Evolutionary conservation across 2,113 vertebrate species (phyloP), one percentile per base, ranked within the genome.

Genomic region (Megaceryle torquata): DNA sequence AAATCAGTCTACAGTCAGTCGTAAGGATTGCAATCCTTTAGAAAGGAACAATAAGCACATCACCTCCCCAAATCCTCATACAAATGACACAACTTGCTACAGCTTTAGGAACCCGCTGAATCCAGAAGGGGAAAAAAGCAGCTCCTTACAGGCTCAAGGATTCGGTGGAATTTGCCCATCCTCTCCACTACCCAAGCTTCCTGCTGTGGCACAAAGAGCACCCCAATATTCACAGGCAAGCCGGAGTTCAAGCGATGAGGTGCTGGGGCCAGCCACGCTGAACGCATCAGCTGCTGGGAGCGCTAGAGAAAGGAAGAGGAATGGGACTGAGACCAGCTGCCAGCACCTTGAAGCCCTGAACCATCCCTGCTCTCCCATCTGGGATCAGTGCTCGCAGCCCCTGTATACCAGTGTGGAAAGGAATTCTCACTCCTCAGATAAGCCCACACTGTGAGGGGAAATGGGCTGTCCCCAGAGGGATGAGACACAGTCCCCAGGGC

Each of bases 131-230:
- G 31, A 77, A 81, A 94, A 91, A 93, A 91, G 57, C 54, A 8
- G 43, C 54, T 94, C 97, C 97, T 97, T 96, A 99, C 99, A 81
- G 99, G 99, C 86, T 99, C 99, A 6, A 99, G 97, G 85, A 99
- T 99, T 44, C 99, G 98, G 86, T 99, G 98, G 93, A 99, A 99
- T 80, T 98, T 98, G 50, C 99, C 99, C 99, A 99, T 99, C 88
- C 99, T 98, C 97, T 99, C 99, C 95, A 99, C 99, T 94, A 99
- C 99, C 99, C 99, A 99, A 77, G 99, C 99, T 86, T 99, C 99
- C 96, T 99, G 99, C 89, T 99, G 99, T 0, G 99, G 99, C 78
- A 99, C 99, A 67, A 99, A 99, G 72, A 99, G 98, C 29, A 99
- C 94, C 84, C 99, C 97, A 0, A 99, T 99, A 97, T 99, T 99